Evolutionary conservation across 2,113 vertebrate genomes (phyloP).

Genomic region (Romanogobio albipinnatus): DNA sequence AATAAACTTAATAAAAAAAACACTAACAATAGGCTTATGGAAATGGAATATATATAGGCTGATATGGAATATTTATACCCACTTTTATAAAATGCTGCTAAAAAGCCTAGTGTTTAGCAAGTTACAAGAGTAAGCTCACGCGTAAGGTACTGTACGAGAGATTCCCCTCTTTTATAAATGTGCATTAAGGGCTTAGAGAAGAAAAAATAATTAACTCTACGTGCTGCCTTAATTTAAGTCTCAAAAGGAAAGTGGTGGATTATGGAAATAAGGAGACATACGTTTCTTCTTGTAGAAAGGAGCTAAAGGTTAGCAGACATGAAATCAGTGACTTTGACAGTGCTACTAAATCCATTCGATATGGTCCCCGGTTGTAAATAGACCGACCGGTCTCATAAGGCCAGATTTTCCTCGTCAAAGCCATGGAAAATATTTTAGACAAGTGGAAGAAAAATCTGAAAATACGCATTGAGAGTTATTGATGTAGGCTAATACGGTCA

Average conservation of each 20-base stretch:
- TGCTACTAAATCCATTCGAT: conserved; percentile 81
- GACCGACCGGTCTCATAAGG: conserved; percentile 33
- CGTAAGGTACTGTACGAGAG: conserved; percentile 64
- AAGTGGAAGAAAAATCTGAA: background rate
- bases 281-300: conserved; percentile 82
- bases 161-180: conserved; percentile 75
- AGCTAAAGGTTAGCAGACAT: conserved; percentile 86
- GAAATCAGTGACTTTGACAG: conserved; percentile 84
- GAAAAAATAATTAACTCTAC: conserved; percentile 84
- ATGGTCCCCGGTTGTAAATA: conserved; percentile 67
- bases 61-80: background rate
- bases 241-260: conserved; percentile 91
- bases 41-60: background rate
- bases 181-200: conserved; percentile 76
- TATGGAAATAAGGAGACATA: conserved; percentile 94
- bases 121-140: conserved; percentile 45
- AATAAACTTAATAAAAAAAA: background rate
- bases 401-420: conserved; percentile 11
- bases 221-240: conserved; percentile 96
- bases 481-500: background rate
- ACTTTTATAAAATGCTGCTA: background rate
- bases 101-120: background rate
- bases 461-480: background rate
- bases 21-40: background rate
- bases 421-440: conserved; percentile 27